phyloP scores from a whole-genome alignment of 2,113 vertebrate genomes.

The Crotalus horridus region DNA sequence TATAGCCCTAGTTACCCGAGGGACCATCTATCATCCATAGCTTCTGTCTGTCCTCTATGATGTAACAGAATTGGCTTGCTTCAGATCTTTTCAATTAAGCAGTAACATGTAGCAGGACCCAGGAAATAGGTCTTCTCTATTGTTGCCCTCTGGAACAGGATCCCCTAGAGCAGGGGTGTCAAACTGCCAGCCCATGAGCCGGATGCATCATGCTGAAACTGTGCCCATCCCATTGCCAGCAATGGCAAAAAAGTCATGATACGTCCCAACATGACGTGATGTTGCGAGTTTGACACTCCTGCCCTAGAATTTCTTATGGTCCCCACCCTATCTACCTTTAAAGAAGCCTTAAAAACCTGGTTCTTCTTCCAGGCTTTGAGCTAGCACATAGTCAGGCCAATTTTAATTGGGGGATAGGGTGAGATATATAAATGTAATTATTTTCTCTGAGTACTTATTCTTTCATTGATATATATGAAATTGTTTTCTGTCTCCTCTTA shows the following conservation, averaged over 20 bases:
- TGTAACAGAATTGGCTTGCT: not conserved
- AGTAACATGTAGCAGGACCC: not conserved
- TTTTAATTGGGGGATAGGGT: not conserved
- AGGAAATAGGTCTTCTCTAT: not conserved
- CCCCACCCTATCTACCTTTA: not conserved
- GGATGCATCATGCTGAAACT: too few relatives aligned
- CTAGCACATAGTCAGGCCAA: not conserved
- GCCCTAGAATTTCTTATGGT: not conserved
- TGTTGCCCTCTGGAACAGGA: not conserved
- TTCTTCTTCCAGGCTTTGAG: not conserved
- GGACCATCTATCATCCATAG: not conserved
- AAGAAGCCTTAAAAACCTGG: not conserved
- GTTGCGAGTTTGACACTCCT: not conserved
- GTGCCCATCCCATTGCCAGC: too few relatives aligned
- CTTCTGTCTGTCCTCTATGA: not conserved
- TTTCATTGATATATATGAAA: too few relatives aligned
- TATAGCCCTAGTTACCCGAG: not conserved
- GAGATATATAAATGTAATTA: not conserved
- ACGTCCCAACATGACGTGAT: too few relatives aligned
- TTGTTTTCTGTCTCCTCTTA: too few relatives aligned
- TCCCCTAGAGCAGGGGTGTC: too few relatives aligned
- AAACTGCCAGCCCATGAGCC: not conserved
- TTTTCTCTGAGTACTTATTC: not conserved
- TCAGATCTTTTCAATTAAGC: not conserved
- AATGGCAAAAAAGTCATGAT: too few relatives aligned